phyloP scores from a whole-genome alignment of 1,140 invertebrate species.

The Battus philenor region DNA sequence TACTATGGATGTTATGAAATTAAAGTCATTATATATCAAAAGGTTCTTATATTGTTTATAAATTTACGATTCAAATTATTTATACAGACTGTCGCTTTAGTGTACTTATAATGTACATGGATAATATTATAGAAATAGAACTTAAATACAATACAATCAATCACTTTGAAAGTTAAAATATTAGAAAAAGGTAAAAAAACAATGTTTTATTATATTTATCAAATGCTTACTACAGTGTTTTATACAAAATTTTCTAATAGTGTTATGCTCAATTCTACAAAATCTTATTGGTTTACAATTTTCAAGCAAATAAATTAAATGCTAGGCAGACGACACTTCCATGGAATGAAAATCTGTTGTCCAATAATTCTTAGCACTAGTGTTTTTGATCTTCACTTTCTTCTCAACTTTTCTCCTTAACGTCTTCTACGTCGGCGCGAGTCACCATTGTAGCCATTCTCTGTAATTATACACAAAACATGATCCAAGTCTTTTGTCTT shows the following conservation, averaged over 20 bases:
- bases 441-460: constrained; percentile 67
- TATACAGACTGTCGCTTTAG: constrained; percentile 5
- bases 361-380: constrained; percentile 20
- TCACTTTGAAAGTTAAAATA: too few relatives aligned
- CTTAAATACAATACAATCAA: constrained; percentile 12
- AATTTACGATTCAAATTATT: constrained; percentile 10
- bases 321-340: constrained; percentile 28
- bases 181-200: too few relatives aligned
- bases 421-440: constrained; percentile 64
- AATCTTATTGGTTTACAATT: neutral
- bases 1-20: too few relatives aligned
- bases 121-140: constrained; percentile 3
- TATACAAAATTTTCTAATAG: too few relatives aligned
- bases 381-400: constrained; percentile 10
- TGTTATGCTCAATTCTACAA: too few relatives aligned
- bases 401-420: constrained; percentile 29
- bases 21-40: neutral
- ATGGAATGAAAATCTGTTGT: constrained; percentile 46
- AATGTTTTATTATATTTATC: too few relatives aligned
- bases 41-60: constrained; percentile 6
- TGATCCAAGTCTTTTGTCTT: constrained; percentile 15
- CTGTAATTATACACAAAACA: constrained; percentile 51
- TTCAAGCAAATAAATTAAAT: constrained; percentile 8
- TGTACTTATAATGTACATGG: constrained; percentile 17
- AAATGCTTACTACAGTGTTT: too few relatives aligned